Base-by-base conservation (phyloP, 2,797 vertebrate species). In the Sebastes iracundus region DNA sequence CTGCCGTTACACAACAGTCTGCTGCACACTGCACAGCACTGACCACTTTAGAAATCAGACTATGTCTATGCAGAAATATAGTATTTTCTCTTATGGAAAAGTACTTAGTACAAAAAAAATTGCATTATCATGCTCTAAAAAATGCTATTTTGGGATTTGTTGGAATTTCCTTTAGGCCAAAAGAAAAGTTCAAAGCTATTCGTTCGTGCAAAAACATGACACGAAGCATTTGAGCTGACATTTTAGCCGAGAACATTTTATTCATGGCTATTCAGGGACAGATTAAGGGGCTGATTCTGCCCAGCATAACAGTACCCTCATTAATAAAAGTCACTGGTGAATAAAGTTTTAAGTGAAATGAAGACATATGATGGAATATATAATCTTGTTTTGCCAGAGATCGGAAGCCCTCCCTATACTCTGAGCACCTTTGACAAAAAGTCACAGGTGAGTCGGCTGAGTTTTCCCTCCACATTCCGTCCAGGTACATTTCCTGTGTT, bases 401-500 rank as follows among this genome's bases (percentile, higher is more conserved):
- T 32, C 1, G 22, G 58, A 71, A 52, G 18, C 18, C 16, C 20
- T 23, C 53, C 58, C 23, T 22, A 14, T 5, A 4, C 35, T 49
- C 16, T 56, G 20, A 66, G 32, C 46, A 72, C 71, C 71, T 77
- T 64, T 78, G 74, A 64, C 38, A 30, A 27, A 0, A 30, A 81
- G 65, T 68, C 46, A 53, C 12, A 61, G 62, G 67, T 46, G 74
- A 82, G 32, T 33, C 27, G 52, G 60, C 25, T 53, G 60, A 63
- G 42, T 42, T 42, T 77, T 46, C 38, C 62, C n/a, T 32, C 63
- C 35, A 64, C 35, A 60, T 58, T 71, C 61, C 32, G 5, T 56
- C 46, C 68, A 86, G 79, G 84, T 88, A 76, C 38, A 77, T 66
- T 81, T 84, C 78, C 77, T 64, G 66, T 56, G 11, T 85, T 79